Percentiles rank a stretch among this genome's conserved stretches.
Evolutionary conservation across 2,113 vertebrate genomes (phyloP).

Genomic region (Corythaixoides concolor): DNA sequence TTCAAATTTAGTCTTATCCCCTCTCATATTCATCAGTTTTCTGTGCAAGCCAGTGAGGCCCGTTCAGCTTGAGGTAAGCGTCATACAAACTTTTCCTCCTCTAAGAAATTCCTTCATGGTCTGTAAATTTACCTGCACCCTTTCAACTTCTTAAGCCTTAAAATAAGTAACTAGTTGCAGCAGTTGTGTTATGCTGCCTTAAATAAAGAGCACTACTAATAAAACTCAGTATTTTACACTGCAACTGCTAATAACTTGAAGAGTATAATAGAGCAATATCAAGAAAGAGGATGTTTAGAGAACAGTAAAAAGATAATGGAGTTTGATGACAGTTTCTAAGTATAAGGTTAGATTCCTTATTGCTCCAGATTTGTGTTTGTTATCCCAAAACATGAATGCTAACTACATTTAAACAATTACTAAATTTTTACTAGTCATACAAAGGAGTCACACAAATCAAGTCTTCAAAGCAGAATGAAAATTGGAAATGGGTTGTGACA

Average conservation of each 20-base stretch:
- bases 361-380: background rate
- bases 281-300: background rate
- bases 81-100: background rate
- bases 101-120: background rate
- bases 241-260: background rate
- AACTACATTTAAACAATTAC: background rate
- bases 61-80: background rate
- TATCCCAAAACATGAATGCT: background rate
- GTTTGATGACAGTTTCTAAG: background rate
- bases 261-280: background rate
- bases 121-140: background rate
- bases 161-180: background rate
- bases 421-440: background rate
- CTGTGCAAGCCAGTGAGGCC: rapidly evolving
- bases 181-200: background rate
- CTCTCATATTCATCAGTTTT: background rate
- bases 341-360: background rate
- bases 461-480: background rate
- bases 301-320: background rate
- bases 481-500: background rate
- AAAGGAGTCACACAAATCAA: background rate
- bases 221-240: background rate
- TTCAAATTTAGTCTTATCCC: background rate
- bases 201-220: background rate
- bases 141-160: background rate